Base-by-base conservation (phyloP, 2,113 vertebrate genomes). In the Hippocampus barbouri region DNA sequence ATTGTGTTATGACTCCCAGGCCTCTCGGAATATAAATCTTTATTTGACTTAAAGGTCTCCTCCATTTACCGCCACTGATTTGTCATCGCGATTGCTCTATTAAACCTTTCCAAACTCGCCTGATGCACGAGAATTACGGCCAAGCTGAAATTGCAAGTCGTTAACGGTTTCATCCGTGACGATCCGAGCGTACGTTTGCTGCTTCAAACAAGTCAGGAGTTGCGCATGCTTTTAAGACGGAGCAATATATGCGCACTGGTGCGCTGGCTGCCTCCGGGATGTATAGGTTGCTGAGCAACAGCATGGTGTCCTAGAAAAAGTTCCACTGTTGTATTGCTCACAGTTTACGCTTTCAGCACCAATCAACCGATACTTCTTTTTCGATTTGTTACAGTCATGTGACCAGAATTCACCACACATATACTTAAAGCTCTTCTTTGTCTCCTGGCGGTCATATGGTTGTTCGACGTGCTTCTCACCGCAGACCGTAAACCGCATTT, bases 201-300 rank as follows among this genome's bases (percentile, higher is more conserved):
- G 41, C 41, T 25, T 66, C 21, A 25, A 23, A 66, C n/a, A 23
- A 75, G 34, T 5, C 34, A 75, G 38, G 67, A 59, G 75, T 71
- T 70, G 15, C 47, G 21, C 45, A 76, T 66, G 68, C 68, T 78
- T 78, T 84, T 74, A 80, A 75, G 61, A 49, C 16, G 65, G 59
- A 79, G 73, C 80, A 78, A 79, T 70, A 70, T 79, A 81, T 83
- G 75, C 75, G 69, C 70, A 81, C 8, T 79, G 80, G 74, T 72
- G 68, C 75, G 53, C 23, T 87, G 78, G 53, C 23, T 87, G 78
- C 83, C 81, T 60, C 27, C 40, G 87, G 87, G 88, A 91, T 84
- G 79, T 76, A 72, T 78, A 69, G 77, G 91, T 93, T 93, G 90
- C 91, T 83, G 85, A 75, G 91, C 91, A 93, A 93, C 91, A 87